A percentile compares a stretch with the other conserved stretches of the same genome.
Evolutionary conservation across 2,113 vertebrate species (phyloP).

Genomic region (Ciconia maguari): DNA sequence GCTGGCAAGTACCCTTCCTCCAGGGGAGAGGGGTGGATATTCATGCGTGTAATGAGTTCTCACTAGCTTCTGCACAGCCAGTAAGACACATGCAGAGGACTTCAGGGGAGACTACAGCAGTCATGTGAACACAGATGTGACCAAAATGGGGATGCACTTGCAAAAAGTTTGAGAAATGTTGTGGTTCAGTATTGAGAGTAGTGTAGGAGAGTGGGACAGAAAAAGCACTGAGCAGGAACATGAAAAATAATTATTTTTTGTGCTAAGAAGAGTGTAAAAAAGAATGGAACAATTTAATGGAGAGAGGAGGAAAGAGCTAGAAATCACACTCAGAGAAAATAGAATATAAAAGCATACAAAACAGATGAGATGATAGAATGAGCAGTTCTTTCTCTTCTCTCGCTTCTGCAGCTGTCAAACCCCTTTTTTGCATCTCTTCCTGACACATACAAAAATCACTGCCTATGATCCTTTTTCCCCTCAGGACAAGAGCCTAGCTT

Average conservation of each 20-base stretch:
- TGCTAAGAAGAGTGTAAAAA: background rate
- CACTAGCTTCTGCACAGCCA: background rate
- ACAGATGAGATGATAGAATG: background rate
- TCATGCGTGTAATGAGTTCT: background rate
- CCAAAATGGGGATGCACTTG: background rate
- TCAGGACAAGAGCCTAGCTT: constrained; percentile 18
- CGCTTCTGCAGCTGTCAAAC: background rate
- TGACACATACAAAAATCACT: constrained; percentile 21
- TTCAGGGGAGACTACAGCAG: background rate
- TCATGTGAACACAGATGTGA: background rate
- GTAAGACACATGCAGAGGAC: background rate
- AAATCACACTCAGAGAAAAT: background rate
- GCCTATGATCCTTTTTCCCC: constrained; percentile 16
- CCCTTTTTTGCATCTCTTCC: background rate
- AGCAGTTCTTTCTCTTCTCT: background rate
- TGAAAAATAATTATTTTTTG: background rate
- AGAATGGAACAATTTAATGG: background rate
- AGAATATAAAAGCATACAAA: constrained; percentile 16
- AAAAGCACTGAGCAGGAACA: background rate
- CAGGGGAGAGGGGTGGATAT: background rate
- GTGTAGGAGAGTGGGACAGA: background rate
- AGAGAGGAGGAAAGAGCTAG: background rate
- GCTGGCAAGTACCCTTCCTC: background rate
- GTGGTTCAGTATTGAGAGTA: background rate
- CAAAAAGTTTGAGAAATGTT: background rate